Conservation (phyloP, 2,888 invertebrate species). For the Petrolisthes manimaculis region DNA sequence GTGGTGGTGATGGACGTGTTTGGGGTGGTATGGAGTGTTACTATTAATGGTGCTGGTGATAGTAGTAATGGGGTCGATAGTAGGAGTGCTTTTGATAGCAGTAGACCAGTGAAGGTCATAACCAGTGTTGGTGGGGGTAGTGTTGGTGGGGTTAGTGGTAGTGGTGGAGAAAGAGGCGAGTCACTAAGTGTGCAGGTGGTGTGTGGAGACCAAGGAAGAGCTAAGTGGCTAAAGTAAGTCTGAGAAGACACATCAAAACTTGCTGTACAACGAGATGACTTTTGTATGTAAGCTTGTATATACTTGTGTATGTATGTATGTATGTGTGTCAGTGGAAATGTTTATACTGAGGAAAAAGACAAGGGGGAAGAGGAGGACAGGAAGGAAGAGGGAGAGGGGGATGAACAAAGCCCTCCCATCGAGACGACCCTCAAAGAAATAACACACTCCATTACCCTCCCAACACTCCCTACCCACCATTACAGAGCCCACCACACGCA, state of each 20-base stretch:
- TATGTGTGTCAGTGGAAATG: background rate
- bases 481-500: background rate
- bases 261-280: background rate
- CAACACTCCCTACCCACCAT: background rate
- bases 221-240: background rate
- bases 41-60: background rate
- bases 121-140: conserved; percentile 1
- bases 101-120: too few species aligned
- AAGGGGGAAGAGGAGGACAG: background rate
- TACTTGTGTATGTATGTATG: background rate
- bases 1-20: background rate
- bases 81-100: background rate
- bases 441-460: background rate
- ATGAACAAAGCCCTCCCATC: background rate
- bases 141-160: background rate
- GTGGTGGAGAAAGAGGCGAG: background rate
- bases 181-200: background rate
- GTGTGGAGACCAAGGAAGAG: background rate
- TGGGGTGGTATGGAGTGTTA: too few species aligned
- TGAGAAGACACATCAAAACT: too few species aligned
- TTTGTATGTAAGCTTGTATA: background rate
- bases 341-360: background rate
- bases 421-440: background rate
- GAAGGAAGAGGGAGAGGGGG: too few species aligned
- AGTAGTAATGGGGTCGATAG: background rate